These are phyloP conservation scores for Tragelaphus strepsiceros DNA, from an alignment of 2,113 vertebrate genomes.

Conservation along the genomic window DNA sequence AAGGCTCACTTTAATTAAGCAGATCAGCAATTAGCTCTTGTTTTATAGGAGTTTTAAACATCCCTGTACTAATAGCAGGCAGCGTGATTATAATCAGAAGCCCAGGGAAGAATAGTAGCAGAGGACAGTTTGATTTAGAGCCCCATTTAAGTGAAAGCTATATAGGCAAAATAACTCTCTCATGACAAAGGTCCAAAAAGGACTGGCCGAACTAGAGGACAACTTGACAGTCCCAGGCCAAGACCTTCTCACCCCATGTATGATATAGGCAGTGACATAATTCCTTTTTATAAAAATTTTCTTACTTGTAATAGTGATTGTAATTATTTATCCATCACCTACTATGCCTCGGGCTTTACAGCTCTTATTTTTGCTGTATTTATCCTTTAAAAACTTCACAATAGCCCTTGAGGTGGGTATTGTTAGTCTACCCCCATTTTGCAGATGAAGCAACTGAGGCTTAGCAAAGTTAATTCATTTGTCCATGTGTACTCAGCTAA, in stretches of 20 bases:
- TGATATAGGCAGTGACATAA: neutral
- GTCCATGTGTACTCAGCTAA: neutral
- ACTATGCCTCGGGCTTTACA: neutral
- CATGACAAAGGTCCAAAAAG: conserved; percentile 54
- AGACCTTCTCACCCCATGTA: conserved; percentile 32
- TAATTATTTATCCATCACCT: conserved; percentile 3
- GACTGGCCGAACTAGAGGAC: neutral
- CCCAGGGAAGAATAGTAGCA: conserved; percentile 73
- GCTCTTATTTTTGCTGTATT: neutral
- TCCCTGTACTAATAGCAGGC: conserved; percentile 82
- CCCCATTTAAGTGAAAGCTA: conserved; percentile 77
- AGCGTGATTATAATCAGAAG: conserved; percentile 83
- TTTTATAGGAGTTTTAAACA: conserved; percentile 89
- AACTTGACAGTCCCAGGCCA: neutral
- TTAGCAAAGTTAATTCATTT: neutral
- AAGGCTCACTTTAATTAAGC: conserved; percentile 90
- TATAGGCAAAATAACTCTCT: conserved; percentile 67
- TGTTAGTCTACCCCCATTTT: conserved; percentile 7
- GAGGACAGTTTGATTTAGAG: conserved; percentile 83
- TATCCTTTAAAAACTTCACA: neutral
- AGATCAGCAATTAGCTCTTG: conserved; percentile 89
- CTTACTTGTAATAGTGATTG: neutral
- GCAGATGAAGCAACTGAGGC: neutral
- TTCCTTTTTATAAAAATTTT: neutral
- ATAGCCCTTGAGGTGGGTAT: neutral